phyloP scores from a whole-genome alignment of 2,113 vertebrate genomes.

The Cryptotis parvus region DNA sequence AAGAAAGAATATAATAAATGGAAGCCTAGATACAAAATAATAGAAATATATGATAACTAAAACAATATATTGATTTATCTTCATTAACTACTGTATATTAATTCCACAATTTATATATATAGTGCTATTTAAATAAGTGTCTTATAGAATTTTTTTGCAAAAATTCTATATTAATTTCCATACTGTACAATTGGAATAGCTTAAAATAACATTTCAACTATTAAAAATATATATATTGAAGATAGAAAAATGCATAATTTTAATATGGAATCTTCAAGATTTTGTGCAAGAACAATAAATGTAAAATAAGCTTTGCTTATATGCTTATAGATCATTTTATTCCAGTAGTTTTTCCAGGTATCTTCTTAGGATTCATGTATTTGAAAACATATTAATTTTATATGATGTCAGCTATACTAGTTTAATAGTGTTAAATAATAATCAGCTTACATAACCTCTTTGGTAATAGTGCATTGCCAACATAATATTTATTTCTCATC shows the following conservation, averaged over 20 bases:
- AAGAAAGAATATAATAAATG: not conserved
- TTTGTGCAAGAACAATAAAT: constrained; percentile 48
- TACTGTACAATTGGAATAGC: not conserved
- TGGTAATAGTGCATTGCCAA: constrained; percentile 35
- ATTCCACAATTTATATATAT: not conserved
- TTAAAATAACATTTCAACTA: not conserved
- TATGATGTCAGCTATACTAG: constrained; percentile 11
- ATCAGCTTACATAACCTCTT: not conserved
- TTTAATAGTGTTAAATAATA: constrained; percentile 55
- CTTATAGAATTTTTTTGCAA: constrained; percentile 38
- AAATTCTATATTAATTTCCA: not conserved
- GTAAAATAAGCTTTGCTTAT: constrained; percentile 34
- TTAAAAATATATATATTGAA: not conserved
- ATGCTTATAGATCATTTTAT: constrained; percentile 13
- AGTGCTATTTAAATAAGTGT: constrained; percentile 15
- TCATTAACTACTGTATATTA: not conserved
- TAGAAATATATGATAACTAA: not conserved
- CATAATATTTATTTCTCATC: not conserved
- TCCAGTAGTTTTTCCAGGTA: not conserved
- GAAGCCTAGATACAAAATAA: not conserved
- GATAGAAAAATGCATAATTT: not conserved
- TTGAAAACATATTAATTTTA: constrained; percentile 18
- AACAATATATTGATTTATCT: not conserved
- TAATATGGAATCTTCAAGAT: constrained; percentile 7
- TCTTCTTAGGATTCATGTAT: constrained; percentile 7